A percentile compares a stretch with the other conserved stretches of the same genome.
Evolutionary conservation across 2,797 vertebrate genomes (phyloP).

Genomic region (Octomys mimax): DNA sequence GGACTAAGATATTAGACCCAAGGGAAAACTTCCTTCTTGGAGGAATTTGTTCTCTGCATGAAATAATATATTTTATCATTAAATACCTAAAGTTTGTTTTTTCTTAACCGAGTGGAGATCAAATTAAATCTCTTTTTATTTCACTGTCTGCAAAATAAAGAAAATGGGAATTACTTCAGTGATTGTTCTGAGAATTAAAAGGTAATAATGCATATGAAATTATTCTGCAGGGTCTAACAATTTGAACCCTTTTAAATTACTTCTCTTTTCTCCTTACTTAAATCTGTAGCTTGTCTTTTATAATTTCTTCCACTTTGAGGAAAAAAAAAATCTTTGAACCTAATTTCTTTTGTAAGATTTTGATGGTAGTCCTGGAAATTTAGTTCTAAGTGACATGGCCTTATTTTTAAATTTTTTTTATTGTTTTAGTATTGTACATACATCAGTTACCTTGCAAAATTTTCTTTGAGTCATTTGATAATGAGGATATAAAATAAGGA

Average conservation of each 20-base stretch:
- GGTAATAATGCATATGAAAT: background rate
- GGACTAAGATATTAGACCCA: background rate
- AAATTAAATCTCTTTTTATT: slow-evolving; percentile 40
- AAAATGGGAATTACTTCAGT: slow-evolving; percentile 24
- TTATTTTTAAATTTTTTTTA: slow-evolving; percentile 66
- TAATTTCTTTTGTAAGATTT: slow-evolving; percentile 51
- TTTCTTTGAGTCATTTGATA: slow-evolving; percentile 78
- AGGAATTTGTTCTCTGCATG: background rate
- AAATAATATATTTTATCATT: background rate
- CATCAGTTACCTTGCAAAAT: slow-evolving; percentile 70
- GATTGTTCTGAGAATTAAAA: slow-evolving; percentile 52
- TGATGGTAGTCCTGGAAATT: slow-evolving; percentile 19
- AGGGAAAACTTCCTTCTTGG: background rate
- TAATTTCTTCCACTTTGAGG: slow-evolving; percentile 36
- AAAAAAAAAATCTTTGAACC: background rate
- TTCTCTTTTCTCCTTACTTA: background rate
- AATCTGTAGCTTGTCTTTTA: slow-evolving; percentile 1
- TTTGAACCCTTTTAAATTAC: background rate
- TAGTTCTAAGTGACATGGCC: slow-evolving; percentile 8
- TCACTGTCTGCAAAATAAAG: slow-evolving; percentile 38
- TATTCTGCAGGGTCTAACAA: background rate
- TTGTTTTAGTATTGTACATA: slow-evolving; percentile 62
- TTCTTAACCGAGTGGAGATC: background rate
- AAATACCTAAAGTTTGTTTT: background rate
- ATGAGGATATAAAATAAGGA: slow-evolving; percentile 44